phyloP scores from a whole-genome alignment of 92 coral and sea anemone genomes.

The Phenganax marumi region DNA sequence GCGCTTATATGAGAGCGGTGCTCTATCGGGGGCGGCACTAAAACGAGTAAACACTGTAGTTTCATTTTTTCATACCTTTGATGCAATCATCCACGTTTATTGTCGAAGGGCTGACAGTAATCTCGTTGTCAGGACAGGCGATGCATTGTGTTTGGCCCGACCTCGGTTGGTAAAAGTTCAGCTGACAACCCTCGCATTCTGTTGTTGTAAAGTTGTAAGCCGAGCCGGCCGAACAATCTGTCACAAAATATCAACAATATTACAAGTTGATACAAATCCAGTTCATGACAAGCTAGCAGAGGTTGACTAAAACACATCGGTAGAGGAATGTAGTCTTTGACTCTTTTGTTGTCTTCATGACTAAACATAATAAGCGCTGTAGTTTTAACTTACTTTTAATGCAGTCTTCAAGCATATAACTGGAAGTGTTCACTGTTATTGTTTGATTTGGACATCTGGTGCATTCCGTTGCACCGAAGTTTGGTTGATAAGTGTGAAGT shows the following conservation, averaged over 20 bases:
- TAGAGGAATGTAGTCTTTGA: too few species aligned
- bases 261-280: too few species aligned
- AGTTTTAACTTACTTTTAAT: slow-evolving; percentile 7
- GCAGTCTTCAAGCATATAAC: background rate
- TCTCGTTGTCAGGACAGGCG: background rate
- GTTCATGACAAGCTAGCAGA: too few species aligned
- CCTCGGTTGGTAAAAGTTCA: background rate
- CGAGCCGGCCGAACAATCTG: background rate
- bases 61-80: background rate
- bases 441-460: background rate
- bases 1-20: too few species aligned
- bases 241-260: background rate
- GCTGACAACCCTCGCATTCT: background rate
- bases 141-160: background rate
- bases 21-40: too few species aligned
- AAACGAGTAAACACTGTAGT: too few species aligned
- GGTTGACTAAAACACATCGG: too few species aligned
- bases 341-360: too few species aligned
- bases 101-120: background rate
- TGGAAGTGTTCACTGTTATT: slow-evolving; percentile 12
- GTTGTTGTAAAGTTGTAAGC: background rate
- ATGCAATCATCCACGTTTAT: background rate
- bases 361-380: background rate
- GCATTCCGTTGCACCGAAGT: background rate
- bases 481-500: slow-evolving; percentile 21